phyloP scores from a whole-genome alignment of 2,797 vertebrate species.

The Lacerta viridis region DNA sequence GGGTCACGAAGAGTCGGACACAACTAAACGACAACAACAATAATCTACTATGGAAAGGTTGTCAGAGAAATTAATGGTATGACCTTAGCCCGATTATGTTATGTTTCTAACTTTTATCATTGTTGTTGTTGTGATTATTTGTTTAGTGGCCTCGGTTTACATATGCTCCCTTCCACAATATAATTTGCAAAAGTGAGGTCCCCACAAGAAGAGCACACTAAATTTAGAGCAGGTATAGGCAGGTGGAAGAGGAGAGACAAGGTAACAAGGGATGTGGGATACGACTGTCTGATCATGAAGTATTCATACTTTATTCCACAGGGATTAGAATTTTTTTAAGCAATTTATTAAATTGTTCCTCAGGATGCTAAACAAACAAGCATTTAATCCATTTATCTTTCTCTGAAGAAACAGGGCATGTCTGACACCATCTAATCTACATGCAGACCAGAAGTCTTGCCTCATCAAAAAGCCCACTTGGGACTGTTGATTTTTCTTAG shows the following conservation, averaged over 20 bases:
- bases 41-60: neutral
- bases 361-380: neutral
- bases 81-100: neutral
- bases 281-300: neutral
- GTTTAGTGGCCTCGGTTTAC: neutral
- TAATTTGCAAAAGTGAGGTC: neutral
- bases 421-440: conserved; percentile 3
- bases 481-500: conserved; percentile 6
- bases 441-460: neutral
- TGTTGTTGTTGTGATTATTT: neutral
- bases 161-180: neutral
- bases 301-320: neutral
- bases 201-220: neutral
- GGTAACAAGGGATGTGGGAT: neutral
- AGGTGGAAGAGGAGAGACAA: neutral
- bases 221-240: neutral
- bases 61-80: neutral
- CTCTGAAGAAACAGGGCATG: neutral
- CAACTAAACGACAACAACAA: no score
- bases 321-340: neutral
- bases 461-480: conserved; percentile 6
- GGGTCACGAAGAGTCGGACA: no score
- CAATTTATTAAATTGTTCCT: conserved; percentile 6
- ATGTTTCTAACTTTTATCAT: conserved; percentile 3
- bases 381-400: conserved; percentile 28